These are phyloP conservation scores for Sylvicola cinctus DNA, from an alignment of 2,888 invertebrate genomes.

Conservation along the genomic window DNA sequence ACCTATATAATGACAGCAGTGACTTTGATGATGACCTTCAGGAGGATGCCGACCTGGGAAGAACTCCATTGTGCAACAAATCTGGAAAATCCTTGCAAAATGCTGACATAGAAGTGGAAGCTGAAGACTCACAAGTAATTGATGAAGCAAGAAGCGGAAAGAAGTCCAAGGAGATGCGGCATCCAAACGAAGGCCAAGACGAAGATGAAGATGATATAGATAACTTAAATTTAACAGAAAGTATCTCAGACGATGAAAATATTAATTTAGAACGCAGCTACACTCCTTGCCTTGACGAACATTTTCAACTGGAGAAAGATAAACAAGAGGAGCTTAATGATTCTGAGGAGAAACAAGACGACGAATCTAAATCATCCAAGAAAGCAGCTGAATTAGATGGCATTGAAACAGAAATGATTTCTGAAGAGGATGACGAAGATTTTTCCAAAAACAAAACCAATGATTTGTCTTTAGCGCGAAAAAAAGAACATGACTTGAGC, in stretches of 20 bases:
- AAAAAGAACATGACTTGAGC: constrained; percentile 24
- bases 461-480: constrained; percentile 18
- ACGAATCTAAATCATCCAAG: not conserved
- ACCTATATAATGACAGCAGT: too few relatives aligned
- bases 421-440: constrained; percentile 46
- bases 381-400: constrained; percentile 30
- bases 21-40: too few relatives aligned
- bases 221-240: not conserved
- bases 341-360: not conserved
- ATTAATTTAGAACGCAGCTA: constrained; percentile 35
- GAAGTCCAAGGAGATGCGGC: too few relatives aligned
- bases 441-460: constrained; percentile 32
- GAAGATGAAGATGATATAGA: constrained; percentile 23
- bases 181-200: too few relatives aligned
- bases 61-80: too few relatives aligned
- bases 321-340: not conserved
- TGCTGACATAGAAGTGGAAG: too few relatives aligned
- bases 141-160: too few relatives aligned
- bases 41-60: too few relatives aligned
- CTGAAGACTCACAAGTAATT: too few relatives aligned
- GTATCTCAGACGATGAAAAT: not conserved
- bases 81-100: too few relatives aligned
- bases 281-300: constrained; percentile 50
- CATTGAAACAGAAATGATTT: constrained; percentile 53
- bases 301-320: constrained; percentile 12